These are phyloP conservation scores for Teleiodes luculella DNA, from an alignment of 2,888 invertebrate species.

Conservation along the genomic window DNA sequence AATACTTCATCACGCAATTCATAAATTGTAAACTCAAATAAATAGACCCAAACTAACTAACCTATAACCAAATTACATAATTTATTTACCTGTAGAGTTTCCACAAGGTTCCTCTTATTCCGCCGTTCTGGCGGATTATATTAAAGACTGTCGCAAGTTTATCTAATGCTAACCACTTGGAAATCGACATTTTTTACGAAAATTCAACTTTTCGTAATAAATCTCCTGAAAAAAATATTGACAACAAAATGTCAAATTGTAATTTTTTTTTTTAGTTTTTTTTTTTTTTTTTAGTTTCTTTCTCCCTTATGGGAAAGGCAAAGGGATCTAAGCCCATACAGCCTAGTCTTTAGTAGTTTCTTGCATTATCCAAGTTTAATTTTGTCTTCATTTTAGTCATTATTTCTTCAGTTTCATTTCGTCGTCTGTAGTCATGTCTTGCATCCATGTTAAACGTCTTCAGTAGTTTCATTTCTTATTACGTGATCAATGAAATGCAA, in stretches of 20 bases:
- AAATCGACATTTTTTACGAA: constrained; percentile 66
- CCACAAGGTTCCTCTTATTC: constrained; percentile 80
- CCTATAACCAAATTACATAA: constrained; percentile 20
- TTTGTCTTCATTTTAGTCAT: too few relatives aligned
- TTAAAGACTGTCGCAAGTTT: constrained; percentile 81
- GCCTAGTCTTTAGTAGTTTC: too few relatives aligned
- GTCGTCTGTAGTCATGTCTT: too few relatives aligned
- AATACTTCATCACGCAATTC: too few relatives aligned
- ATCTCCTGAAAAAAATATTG: neutral
- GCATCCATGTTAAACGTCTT: too few relatives aligned
- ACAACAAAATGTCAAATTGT: neutral
- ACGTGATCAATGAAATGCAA: too few relatives aligned
- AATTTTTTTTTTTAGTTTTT: constrained; percentile 25
- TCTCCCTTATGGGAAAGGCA: too few relatives aligned
- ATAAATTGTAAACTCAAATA: neutral
- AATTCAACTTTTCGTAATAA: constrained; percentile 13
- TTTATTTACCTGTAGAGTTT: constrained; percentile 85
- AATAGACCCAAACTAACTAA: constrained; percentile 16
- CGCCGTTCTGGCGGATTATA: constrained; percentile 86
- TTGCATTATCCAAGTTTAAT: too few relatives aligned
- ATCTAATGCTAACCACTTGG: constrained; percentile 84
- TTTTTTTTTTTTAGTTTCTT: too few relatives aligned
- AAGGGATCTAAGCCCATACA: too few relatives aligned
- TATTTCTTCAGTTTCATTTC: too few relatives aligned
- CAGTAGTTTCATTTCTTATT: too few relatives aligned